These are phyloP conservation scores for Crotophaga sulcirostris DNA, from an alignment of 2,113 vertebrate genomes.

Conservation along the genomic window DNA sequence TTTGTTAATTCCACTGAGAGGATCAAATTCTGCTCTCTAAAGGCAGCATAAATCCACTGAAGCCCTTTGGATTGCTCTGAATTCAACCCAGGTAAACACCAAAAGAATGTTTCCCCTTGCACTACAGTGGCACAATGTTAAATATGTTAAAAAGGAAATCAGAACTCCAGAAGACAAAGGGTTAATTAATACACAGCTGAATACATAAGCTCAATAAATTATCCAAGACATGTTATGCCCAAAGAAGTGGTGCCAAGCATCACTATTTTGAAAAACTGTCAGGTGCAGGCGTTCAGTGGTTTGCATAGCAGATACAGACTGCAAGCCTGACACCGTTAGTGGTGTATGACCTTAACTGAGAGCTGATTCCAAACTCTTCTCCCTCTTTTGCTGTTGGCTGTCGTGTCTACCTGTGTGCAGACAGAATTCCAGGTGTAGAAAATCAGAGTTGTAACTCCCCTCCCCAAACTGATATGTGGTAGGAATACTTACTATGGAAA, in stretches of 20 bases:
- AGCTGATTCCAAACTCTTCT: background rate
- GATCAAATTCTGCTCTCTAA: conserved; percentile 5
- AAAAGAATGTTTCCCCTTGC: background rate
- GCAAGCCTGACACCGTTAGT: background rate
- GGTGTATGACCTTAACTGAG: background rate
- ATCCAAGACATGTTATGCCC: conserved; percentile 33
- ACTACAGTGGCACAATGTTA: background rate
- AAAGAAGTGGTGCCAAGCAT: conserved; percentile 47
- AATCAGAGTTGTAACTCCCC: background rate
- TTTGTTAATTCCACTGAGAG: background rate
- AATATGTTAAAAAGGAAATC: background rate
- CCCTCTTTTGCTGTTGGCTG: background rate
- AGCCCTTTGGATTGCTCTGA: background rate
- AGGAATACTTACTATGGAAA: conserved; percentile 13
- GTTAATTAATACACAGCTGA: conserved; percentile 42
- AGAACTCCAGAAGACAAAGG: conserved; percentile 39
- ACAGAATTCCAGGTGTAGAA: conserved; percentile 49
- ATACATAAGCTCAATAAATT: conserved; percentile 43
- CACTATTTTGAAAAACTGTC: conserved; percentile 64
- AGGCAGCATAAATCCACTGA: background rate
- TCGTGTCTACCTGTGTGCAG: conserved; percentile 10
- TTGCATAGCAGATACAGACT: conserved; percentile 24
- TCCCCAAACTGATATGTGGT: background rate
- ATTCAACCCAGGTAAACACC: background rate
- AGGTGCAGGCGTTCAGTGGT: conserved; percentile 16